These are phyloP conservation scores for Rhizomys pruinosus DNA, from an alignment of 2,113 vertebrate species.

Conservation along the genomic window DNA sequence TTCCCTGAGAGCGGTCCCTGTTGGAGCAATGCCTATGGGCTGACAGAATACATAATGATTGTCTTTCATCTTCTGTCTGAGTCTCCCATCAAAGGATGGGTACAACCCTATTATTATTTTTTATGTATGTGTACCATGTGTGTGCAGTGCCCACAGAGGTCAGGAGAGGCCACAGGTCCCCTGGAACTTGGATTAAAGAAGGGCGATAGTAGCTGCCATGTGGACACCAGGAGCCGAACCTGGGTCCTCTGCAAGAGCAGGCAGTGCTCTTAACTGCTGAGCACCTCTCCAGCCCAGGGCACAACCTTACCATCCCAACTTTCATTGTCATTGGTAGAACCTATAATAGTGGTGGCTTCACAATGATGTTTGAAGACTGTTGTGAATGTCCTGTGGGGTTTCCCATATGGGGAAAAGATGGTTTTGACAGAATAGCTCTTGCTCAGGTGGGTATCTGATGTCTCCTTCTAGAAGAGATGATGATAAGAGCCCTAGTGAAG, in stretches of 20 bases:
- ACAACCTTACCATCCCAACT: neutral
- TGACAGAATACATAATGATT: fast-evolving
- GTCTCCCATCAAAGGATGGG: neutral
- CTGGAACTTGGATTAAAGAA: too few species aligned
- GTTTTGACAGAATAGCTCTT: neutral
- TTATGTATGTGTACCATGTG: too few species aligned
- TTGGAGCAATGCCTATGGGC: slow-evolving; percentile 86
- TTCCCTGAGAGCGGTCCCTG: slow-evolving; percentile 96
- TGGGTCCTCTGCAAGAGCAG: too few species aligned
- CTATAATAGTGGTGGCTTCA: neutral
- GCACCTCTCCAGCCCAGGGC: too few species aligned
- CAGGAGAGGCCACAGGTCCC: too few species aligned
- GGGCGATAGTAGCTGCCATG: too few species aligned
- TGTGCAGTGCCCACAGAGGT: too few species aligned
- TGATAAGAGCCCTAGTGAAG: slow-evolving; percentile 89
- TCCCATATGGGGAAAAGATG: neutral
- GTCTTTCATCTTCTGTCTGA: neutral
- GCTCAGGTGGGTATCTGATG: neutral
- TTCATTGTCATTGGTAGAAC: neutral
- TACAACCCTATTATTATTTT: too few species aligned
- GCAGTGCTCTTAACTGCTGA: too few species aligned
- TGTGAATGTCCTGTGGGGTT: neutral
- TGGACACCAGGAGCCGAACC: too few species aligned
- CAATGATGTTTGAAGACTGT: neutral
- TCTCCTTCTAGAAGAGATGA: neutral